phyloP scores from a whole-genome alignment of 1,140 invertebrate species.

The Hetaerina americana region DNA sequence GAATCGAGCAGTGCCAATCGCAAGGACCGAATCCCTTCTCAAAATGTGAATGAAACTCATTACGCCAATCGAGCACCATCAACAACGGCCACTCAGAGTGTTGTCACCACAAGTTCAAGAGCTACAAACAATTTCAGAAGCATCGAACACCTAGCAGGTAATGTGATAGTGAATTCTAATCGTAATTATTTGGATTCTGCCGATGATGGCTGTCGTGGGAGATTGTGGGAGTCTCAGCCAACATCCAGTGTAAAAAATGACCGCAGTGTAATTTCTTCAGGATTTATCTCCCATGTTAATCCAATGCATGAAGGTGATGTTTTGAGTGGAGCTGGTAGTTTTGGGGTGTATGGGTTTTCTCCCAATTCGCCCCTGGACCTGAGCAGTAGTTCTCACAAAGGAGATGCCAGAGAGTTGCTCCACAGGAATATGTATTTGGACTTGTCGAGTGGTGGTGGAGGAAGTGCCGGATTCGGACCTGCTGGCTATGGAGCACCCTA shows the following conservation, averaged over 20 bases:
- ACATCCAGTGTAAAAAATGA: neutral
- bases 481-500: too few species aligned
- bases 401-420: neutral
- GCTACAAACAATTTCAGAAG: neutral
- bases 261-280: neutral
- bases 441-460: neutral
- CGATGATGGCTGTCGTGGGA: neutral
- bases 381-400: neutral
- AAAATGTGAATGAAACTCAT: neutral
- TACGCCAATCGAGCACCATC: neutral
- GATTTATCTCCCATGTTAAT: neutral
- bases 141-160: neutral
- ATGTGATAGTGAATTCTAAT: neutral
- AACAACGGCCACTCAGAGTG: neutral
- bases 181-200: neutral
- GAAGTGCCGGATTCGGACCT: neutral
- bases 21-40: neutral
- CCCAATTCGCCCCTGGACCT: neutral
- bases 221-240: neutral
- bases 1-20: neutral
- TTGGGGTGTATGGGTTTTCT: neutral
- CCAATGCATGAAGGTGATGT: neutral
- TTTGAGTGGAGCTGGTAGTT: neutral
- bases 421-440: neutral
- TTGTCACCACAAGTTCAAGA: neutral